A percentile compares a stretch with the other conserved stretches of the same genome.
Conservation (phyloP, 2,888 invertebrate genomes). For the Drosophila yooni region DNA sequence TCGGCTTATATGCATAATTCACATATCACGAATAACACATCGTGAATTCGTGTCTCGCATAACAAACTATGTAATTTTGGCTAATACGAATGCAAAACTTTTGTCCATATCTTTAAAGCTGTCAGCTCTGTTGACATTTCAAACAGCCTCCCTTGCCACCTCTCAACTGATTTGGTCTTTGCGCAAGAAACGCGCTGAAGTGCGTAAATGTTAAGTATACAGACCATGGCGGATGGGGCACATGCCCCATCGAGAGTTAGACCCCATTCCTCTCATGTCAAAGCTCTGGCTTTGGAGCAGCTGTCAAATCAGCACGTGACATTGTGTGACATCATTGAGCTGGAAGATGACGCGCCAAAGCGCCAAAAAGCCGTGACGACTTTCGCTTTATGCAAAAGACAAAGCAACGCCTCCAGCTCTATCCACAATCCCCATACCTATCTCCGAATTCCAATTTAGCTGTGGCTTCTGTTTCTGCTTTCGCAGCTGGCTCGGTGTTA, state of each 20-base stretch:
- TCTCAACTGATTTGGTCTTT: constrained; percentile 22
- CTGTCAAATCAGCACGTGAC: constrained; percentile 73
- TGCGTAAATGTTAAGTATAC: constrained; percentile 73
- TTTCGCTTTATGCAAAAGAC: constrained; percentile 71
- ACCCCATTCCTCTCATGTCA: constrained; percentile 4
- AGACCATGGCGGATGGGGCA: constrained; percentile 28
- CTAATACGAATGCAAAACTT: constrained; percentile 31
- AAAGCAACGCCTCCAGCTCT: constrained; percentile 61
- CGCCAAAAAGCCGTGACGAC: constrained; percentile 66
- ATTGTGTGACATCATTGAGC: constrained; percentile 80
- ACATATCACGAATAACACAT: constrained; percentile 58
- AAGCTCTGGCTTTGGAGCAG: constrained; percentile 29
- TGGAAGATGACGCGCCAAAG: constrained; percentile 68
- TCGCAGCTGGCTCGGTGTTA: constrained; percentile 25
- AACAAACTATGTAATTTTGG: constrained; percentile 43
- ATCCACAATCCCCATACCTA: constrained; percentile 4
- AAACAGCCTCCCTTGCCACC: constrained; percentile 27
- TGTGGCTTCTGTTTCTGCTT: constrained; percentile 46
- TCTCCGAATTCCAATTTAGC: constrained; percentile 40
- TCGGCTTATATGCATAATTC: constrained; percentile 47
- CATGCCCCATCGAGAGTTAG: constrained; percentile 37
- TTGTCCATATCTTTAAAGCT: constrained; percentile 46
- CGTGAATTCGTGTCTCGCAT: constrained; percentile 57
- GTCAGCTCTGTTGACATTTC: constrained; percentile 51
- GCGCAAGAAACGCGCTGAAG: constrained; percentile 65